Percentiles rank a stretch among this genome's conserved stretches.
Conservation (phyloP, 2,797 vertebrate genomes). For the Nannoperca australis region DNA sequence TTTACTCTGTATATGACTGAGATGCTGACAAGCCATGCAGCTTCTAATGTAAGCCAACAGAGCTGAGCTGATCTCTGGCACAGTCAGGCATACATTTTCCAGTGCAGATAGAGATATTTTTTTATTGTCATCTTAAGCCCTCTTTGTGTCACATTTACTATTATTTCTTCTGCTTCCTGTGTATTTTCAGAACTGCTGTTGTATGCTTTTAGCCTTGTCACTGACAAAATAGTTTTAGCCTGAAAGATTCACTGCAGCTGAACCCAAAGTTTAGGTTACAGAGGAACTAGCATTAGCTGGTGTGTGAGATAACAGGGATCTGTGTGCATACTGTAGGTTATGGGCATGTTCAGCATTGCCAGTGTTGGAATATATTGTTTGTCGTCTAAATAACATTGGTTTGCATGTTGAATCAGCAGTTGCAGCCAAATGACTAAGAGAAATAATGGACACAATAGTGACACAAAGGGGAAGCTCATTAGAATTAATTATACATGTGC, state of each 20-base stretch:
- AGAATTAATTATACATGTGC: not conserved
- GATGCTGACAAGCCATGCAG: slow-evolving; percentile 1
- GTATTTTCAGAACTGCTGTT: slow-evolving; percentile 16
- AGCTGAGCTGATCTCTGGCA: slow-evolving; percentile 1
- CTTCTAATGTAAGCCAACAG: slow-evolving; percentile 12
- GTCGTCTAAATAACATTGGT: not conserved
- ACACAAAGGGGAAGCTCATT: no score
- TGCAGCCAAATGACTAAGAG: no score
- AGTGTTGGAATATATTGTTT: not conserved
- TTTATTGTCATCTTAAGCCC: not conserved
- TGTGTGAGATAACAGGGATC: not conserved
- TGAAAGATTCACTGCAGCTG: not conserved
- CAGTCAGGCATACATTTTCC: slow-evolving; percentile 9
- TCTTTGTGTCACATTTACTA: slow-evolving; percentile 8
- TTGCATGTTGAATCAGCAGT: not conserved
- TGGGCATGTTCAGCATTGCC: not conserved
- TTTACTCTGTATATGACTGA: slow-evolving; percentile 10
- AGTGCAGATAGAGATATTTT: not conserved
- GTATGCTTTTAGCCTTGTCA: not conserved
- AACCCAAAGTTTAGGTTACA: not conserved
- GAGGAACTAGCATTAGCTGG: not conserved
- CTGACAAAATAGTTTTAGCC: not conserved
- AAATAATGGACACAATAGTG: no score
- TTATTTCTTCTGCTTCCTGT: not conserved
- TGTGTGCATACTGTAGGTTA: not conserved